A percentile compares a stretch with the other conserved stretches of the same genome.
Evolutionary conservation across 2,113 vertebrate species (phyloP).

Genomic region (Myrmecobius fasciatus): DNA sequence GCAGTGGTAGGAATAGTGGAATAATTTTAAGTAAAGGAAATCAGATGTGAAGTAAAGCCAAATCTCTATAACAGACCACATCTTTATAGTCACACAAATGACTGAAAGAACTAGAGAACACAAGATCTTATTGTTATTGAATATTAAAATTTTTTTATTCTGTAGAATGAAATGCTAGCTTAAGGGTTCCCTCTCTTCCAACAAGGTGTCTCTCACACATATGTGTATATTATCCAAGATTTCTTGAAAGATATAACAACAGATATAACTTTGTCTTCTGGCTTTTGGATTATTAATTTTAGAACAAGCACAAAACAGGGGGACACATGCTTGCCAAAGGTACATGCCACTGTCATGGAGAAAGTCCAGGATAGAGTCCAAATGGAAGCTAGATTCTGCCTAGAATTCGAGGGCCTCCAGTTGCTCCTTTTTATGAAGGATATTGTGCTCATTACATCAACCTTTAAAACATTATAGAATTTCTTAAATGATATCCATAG

Average conservation of each 20-base stretch:
- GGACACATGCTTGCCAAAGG: background rate
- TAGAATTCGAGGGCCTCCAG: background rate
- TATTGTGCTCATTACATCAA: background rate
- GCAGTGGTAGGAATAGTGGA: background rate
- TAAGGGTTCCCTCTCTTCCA: background rate
- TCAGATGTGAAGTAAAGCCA: background rate
- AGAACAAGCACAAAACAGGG: background rate
- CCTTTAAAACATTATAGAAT: background rate
- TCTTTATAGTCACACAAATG: background rate
- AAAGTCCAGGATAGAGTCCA: background rate
- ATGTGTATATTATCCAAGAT: background rate
- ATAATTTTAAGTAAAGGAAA: background rate
- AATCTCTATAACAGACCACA: background rate
- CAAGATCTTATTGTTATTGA: slow-evolving; percentile 5
- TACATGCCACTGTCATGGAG: background rate
- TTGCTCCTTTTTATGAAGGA: background rate
- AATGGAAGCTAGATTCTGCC: background rate
- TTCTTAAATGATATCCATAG: background rate
- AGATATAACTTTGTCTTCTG: background rate
- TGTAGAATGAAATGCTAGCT: background rate
- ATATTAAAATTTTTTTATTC: background rate
- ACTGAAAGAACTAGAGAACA: background rate
- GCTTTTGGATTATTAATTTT: background rate
- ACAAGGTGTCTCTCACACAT: background rate
- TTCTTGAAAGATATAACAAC: background rate